Evolutionary conservation across 2,797 vertebrate species (phyloP).

Genomic region (Tenualosa thibaudeaui): DNA sequence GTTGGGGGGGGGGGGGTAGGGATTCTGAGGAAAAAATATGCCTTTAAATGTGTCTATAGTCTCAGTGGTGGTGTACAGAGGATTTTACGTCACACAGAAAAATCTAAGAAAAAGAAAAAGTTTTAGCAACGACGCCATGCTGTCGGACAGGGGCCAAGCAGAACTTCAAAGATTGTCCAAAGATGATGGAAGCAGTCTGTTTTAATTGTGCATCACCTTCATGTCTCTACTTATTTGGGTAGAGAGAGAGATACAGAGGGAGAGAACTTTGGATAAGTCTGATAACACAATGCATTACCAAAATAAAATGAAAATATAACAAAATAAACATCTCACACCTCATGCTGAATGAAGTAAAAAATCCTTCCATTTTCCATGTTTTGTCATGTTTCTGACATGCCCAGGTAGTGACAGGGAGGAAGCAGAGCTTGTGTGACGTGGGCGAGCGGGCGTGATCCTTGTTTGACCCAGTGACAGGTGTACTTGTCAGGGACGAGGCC

Average conservation of each 20-base stretch:
- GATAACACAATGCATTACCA: not conserved
- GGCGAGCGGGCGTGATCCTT: slow-evolving; percentile 69
- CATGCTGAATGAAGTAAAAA: slow-evolving; percentile 11
- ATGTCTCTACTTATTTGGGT: not conserved
- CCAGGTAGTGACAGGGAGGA: not conserved
- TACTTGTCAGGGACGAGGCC: slow-evolving; percentile 77
- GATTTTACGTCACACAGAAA: no score
- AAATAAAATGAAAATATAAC: not conserved
- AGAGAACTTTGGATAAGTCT: not conserved
- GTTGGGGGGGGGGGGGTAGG: not conserved
- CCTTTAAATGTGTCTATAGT: no score
- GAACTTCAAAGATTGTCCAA: not conserved
- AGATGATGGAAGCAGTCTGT: not conserved
- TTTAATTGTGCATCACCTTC: not conserved
- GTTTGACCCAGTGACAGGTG: slow-evolving; percentile 77
- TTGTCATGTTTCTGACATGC: not conserved
- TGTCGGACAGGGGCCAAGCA: not conserved
- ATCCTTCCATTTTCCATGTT: not conserved
- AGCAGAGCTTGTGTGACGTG: slow-evolving; percentile 56
- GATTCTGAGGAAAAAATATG: no score
- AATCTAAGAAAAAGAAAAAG: not conserved
- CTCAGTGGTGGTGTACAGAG: no score
- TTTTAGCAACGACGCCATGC: not conserved
- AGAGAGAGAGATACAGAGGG: not conserved
- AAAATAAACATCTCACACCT: not conserved